Evolutionary conservation across 2,888 invertebrate genomes (phyloP).

Genomic region (Andricus quercusramuli): DNA sequence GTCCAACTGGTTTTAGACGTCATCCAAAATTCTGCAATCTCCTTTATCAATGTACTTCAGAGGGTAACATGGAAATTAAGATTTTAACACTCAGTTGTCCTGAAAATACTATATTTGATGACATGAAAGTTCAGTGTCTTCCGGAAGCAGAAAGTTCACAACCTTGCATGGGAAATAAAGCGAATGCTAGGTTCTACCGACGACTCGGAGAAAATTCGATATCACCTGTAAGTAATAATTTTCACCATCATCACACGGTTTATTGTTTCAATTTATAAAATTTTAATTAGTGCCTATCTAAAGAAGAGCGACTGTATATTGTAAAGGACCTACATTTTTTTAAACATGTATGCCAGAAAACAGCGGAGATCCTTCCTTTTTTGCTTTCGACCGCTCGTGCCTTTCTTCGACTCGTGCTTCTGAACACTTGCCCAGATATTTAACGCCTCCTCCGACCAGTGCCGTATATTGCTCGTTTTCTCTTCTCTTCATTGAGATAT

Average conservation of each 20-base stretch:
- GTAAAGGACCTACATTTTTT: too few species aligned
- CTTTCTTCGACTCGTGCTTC: too few species aligned
- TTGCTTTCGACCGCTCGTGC: too few species aligned
- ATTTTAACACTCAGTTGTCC: conserved; percentile 88
- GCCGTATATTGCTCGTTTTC: too few species aligned
- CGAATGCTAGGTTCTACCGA: conserved; percentile 81
- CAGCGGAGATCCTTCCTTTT: too few species aligned
- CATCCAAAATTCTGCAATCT: conserved; percentile 91
- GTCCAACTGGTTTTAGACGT: conserved; percentile 90
- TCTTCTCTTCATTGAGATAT: too few species aligned
- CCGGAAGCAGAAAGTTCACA: conserved; percentile 82
- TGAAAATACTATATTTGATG: conserved; percentile 87
- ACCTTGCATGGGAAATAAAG: conserved; percentile 82
- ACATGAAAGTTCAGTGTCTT: conserved; percentile 86
- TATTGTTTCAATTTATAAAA: neutral
- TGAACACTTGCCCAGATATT: too few species aligned
- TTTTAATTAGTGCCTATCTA: too few species aligned
- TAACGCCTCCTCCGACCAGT: too few species aligned
- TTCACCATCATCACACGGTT: neutral
- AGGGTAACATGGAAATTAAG: conserved; percentile 85
- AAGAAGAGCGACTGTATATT: too few species aligned
- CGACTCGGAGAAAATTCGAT: conserved; percentile 80
- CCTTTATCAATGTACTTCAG: conserved; percentile 90
- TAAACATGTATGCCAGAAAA: too few species aligned
- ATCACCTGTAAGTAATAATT: conserved; percentile 81